Conservation (phyloP, 2,113 vertebrate species). For the Tychaedon coryphoeus region DNA sequence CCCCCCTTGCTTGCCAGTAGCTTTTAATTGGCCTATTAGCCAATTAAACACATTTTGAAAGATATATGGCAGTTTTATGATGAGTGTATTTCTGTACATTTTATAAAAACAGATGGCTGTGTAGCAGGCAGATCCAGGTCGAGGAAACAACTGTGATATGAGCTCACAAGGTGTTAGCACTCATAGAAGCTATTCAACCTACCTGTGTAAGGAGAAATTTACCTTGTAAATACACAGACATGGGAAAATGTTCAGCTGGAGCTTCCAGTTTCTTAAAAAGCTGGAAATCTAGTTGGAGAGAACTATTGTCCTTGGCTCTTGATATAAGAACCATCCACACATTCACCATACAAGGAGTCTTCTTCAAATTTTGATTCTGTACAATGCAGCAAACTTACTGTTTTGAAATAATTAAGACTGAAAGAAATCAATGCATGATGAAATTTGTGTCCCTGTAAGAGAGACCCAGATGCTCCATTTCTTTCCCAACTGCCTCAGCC, state of each 20-base stretch:
- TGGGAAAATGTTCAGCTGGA: neutral
- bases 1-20: neutral
- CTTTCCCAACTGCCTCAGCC: neutral
- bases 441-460: accelerated
- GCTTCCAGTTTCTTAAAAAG: neutral
- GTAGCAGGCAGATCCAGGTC: neutral
- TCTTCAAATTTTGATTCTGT: neutral
- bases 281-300: neutral
- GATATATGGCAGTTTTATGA: neutral
- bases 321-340: neutral
- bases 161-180: neutral
- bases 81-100: neutral
- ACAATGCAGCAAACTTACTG: neutral
- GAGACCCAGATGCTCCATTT: neutral
- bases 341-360: neutral
- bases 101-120: neutral
- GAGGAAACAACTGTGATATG: accelerated
- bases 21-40: neutral
- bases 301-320: neutral
- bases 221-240: neutral
- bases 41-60: neutral
- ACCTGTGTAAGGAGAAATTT: neutral
- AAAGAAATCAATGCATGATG: neutral
- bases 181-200: neutral
- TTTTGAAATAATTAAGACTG: neutral